phyloP scores from a whole-genome alignment of 1,140 invertebrate species.

The Battus philenor region DNA sequence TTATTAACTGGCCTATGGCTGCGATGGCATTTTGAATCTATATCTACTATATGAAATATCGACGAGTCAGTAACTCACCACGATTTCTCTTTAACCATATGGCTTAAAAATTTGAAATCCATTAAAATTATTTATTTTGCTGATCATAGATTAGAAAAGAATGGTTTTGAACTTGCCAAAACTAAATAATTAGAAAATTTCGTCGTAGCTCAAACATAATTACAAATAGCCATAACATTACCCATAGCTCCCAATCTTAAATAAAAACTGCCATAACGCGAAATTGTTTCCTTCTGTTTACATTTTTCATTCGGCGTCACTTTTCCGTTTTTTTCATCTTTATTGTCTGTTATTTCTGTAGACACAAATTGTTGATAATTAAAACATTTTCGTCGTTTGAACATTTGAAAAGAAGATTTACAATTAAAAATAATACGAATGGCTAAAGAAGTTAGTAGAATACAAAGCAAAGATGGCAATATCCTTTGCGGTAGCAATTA shows the following conservation, averaged over 20 bases:
- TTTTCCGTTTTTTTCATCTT: conserved; percentile 55
- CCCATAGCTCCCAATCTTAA: conserved; percentile 87
- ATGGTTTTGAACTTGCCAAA: too few relatives aligned
- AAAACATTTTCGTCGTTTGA: conserved; percentile 9
- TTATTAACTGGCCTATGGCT: neutral
- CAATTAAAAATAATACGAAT: conserved; percentile 51
- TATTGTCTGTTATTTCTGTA: conserved; percentile 40
- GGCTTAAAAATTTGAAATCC: too few relatives aligned
- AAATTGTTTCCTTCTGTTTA: conserved; percentile 62
- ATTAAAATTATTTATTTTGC: too few relatives aligned
- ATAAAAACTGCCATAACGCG: conserved; percentile 86
- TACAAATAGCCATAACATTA: conserved; percentile 20
- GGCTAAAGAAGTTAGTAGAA: conserved; percentile 53
- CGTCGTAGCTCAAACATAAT: too few relatives aligned
- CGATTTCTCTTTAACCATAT: too few relatives aligned
- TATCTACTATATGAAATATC: too few relatives aligned
- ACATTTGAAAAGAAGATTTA: conserved; percentile 26
- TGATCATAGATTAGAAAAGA: too few relatives aligned
- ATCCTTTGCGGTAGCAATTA: conserved; percentile 62
- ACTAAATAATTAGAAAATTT: too few relatives aligned
- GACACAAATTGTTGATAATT: conserved; percentile 22
- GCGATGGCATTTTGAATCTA: too few relatives aligned
- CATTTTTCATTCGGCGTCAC: conserved; percentile 47
- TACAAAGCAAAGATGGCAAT: conserved; percentile 60
- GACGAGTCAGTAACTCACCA: too few relatives aligned